These are phyloP conservation scores for Fistularia tabacaria DNA, from an alignment of 2,797 vertebrate species.

Conservation along the genomic window DNA sequence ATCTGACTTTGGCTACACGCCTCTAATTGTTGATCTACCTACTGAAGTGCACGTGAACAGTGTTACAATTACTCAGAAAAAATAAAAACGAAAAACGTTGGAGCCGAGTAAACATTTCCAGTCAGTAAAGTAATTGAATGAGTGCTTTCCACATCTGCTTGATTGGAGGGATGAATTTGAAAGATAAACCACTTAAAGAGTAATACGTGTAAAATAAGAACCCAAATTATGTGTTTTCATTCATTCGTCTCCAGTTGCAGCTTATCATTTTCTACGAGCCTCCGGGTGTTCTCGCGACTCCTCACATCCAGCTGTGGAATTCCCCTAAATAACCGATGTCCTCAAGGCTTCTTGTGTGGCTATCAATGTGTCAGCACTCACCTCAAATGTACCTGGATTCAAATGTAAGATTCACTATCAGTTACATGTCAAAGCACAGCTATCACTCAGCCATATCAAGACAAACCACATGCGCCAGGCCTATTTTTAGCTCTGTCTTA, in stretches of 20 bases:
- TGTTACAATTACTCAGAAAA: too few relatives aligned
- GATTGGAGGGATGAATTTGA: neutral
- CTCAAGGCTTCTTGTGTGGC: slow-evolving; percentile 42
- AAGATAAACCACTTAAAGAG: slow-evolving; percentile 1
- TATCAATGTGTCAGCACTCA: slow-evolving; percentile 63
- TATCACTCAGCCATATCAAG: slow-evolving; percentile 44
- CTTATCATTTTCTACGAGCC: slow-evolving; percentile 47
- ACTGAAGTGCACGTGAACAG: too few relatives aligned
- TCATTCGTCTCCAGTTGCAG: slow-evolving; percentile 31
- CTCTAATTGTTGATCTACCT: too few relatives aligned
- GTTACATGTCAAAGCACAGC: slow-evolving; percentile 43
- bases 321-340: slow-evolving; percentile 54
- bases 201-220: slow-evolving; percentile 4
- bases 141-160: neutral
- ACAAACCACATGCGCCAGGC: slow-evolving; percentile 34
- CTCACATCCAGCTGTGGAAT: slow-evolving; percentile 52
- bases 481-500: slow-evolving; percentile 47
- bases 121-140: neutral
- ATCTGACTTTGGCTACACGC: too few relatives aligned
- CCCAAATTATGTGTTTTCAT: slow-evolving; percentile 18
- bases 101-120: neutral
- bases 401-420: slow-evolving; percentile 53
- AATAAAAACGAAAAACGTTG: too few relatives aligned
- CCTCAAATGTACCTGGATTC: slow-evolving; percentile 47
- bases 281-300: slow-evolving; percentile 33